These are phyloP conservation scores for Tetheella fluctuosa DNA, from an alignment of 2,888 invertebrate genomes.

Conservation along the genomic window DNA sequence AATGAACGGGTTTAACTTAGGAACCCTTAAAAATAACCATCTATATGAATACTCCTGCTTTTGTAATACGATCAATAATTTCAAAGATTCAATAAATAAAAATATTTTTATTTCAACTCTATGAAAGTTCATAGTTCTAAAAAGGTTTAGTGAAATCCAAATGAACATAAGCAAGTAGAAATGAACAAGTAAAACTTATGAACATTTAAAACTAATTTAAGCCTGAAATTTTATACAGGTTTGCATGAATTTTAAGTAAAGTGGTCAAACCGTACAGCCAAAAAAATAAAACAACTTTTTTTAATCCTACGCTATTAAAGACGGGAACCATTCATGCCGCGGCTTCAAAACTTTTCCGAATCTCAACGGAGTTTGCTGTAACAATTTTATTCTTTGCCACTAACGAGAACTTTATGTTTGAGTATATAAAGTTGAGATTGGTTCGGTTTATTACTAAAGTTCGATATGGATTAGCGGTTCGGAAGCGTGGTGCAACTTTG, in stretches of 20 bases:
- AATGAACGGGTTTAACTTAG: too few relatives aligned
- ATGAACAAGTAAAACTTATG: not conserved
- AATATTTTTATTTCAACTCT: not conserved
- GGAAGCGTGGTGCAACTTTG: conserved; percentile 44
- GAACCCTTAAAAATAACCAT: too few relatives aligned
- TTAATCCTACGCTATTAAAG: conserved; percentile 51
- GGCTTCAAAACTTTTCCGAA: conserved; percentile 38
- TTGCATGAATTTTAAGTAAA: not conserved
- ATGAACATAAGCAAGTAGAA: not conserved
- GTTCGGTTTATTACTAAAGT: conserved; percentile 51
- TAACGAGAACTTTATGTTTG: conserved; percentile 41
- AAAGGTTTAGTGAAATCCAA: not conserved
- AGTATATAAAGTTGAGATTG: conserved; percentile 54
- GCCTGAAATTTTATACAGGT: not conserved
- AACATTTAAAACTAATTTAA: not conserved
- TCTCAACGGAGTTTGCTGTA: conserved; percentile 22
- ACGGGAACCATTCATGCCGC: conserved; percentile 40
- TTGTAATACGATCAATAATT: not conserved
- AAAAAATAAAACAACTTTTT: conserved; percentile 35
- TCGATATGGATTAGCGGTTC: conserved; percentile 65
- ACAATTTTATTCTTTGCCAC: conserved; percentile 26
- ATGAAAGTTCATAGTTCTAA: not conserved
- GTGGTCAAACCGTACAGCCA: not conserved
- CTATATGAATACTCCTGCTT: not conserved
- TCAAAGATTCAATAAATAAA: not conserved